Conservation (phyloP, 1,140 invertebrate genomes). For the Amphibalanus amphitrite region DNA sequence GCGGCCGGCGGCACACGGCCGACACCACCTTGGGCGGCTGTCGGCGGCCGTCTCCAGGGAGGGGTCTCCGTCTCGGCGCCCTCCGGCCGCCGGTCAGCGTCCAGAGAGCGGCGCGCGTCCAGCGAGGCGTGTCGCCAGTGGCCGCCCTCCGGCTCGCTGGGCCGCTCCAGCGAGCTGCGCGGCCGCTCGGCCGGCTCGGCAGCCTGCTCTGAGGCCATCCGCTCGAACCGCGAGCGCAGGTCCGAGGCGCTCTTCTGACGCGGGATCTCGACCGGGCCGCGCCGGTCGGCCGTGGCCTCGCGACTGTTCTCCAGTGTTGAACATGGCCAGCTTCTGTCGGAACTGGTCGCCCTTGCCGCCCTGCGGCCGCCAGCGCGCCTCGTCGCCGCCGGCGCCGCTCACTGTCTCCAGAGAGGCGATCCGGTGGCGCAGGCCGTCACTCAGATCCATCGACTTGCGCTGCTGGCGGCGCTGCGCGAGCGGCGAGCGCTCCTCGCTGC, state of each 20-base stretch:
- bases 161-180: not conserved
- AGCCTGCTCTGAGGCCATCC: not conserved
- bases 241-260: not conserved
- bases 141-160: not conserved
- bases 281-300: not conserved
- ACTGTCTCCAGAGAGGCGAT: conserved; percentile 12
- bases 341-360: conserved; percentile 19
- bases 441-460: conserved; percentile 18
- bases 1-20: too few species aligned
- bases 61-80: conserved; percentile 4
- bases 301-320: conserved; percentile 6
- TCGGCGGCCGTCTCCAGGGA: not conserved
- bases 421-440: conserved; percentile 15
- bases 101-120: conserved; percentile 24
- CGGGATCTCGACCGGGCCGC: not conserved
- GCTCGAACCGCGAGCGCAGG: not conserved
- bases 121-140: conserved; percentile 1
- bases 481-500: not conserved
- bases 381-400: conserved; percentile 3
- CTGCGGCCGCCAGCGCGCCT: conserved; percentile 14
- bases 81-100: conserved; percentile 25
- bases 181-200: not conserved
- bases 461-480: not conserved
- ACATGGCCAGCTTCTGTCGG: conserved; percentile 16
- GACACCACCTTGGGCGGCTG: too few species aligned